phyloP scores from a whole-genome alignment of 1,140 invertebrate species.

The Pseudomyrmex concolor region DNA sequence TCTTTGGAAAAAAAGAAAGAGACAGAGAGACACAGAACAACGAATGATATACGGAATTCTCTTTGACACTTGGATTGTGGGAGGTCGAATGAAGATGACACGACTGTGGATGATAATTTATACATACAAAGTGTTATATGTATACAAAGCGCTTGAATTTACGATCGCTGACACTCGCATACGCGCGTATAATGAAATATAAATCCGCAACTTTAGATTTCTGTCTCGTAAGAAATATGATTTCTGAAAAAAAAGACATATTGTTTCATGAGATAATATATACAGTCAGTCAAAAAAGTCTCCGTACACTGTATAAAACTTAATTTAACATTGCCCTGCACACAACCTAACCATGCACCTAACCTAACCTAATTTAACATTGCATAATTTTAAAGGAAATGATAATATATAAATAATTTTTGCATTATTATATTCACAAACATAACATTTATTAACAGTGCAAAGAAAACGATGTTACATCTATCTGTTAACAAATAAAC shows the following conservation, averaged over 20 bases:
- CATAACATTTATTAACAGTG: no score
- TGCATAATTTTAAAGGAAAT: no score
- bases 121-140: background rate
- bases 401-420: no score
- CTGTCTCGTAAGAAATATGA: conserved; percentile 23
- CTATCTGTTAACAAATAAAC: no score
- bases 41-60: conserved; percentile 25
- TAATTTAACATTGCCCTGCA: no score
- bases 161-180: conserved; percentile 49
- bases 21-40: background rate
- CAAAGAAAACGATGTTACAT: no score
- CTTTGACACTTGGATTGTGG: background rate
- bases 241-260: conserved; percentile 33
- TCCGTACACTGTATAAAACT: no score
- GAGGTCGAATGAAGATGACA: conserved; percentile 38
- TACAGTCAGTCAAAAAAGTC: no score
- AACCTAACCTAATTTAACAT: no score
- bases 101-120: conserved; percentile 50
- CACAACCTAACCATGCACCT: no score
- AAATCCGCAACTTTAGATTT: conserved; percentile 36
- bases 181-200: conserved; percentile 45
- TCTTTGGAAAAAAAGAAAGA: no score
- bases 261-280: conserved; percentile 31
- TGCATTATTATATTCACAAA: no score
- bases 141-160: conserved; percentile 32